Conservation (phyloP, 2,797 vertebrate genomes). For the Etheostoma nigrum region DNA sequence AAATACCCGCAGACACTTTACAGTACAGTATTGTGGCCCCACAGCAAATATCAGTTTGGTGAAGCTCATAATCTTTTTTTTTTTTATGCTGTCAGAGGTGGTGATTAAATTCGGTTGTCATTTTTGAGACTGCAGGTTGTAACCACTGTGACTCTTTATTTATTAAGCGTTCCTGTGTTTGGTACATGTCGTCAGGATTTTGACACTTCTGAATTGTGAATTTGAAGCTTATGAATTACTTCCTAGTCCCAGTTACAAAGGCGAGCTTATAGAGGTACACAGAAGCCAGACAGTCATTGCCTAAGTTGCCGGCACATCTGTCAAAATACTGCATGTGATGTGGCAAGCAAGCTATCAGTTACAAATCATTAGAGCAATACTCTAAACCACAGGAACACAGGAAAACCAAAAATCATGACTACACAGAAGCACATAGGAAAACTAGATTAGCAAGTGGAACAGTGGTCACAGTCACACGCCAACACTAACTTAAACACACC, state of each 20-base stretch:
- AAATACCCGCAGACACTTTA: background rate
- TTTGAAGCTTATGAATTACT: background rate
- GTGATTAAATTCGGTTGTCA: conserved; percentile 22
- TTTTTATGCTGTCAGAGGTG: background rate
- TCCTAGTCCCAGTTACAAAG: conserved; percentile 3
- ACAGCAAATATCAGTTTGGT: conserved; percentile 12
- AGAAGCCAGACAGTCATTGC: background rate
- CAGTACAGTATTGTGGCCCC: background rate
- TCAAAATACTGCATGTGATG: conserved; percentile 22
- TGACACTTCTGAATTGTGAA: background rate
- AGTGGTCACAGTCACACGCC: background rate
- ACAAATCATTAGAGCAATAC: background rate
- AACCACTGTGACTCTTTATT: background rate
- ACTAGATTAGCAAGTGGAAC: conserved; percentile 29
- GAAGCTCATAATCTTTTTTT: background rate
- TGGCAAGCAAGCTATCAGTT: background rate
- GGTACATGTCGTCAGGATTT: background rate
- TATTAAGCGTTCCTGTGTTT: background rate
- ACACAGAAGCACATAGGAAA: conserved; percentile 30
- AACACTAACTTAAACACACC: background rate
- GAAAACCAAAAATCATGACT: conserved; percentile 45
- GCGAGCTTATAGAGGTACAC: background rate
- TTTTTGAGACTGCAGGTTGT: conserved; percentile 5
- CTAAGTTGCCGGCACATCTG: conserved; percentile 3
- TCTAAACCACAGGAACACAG: conserved; percentile 22